These are phyloP conservation scores for Phytoseiulus persimilis DNA, from an alignment of 2,888 invertebrate genomes.

Conservation along the genomic window DNA sequence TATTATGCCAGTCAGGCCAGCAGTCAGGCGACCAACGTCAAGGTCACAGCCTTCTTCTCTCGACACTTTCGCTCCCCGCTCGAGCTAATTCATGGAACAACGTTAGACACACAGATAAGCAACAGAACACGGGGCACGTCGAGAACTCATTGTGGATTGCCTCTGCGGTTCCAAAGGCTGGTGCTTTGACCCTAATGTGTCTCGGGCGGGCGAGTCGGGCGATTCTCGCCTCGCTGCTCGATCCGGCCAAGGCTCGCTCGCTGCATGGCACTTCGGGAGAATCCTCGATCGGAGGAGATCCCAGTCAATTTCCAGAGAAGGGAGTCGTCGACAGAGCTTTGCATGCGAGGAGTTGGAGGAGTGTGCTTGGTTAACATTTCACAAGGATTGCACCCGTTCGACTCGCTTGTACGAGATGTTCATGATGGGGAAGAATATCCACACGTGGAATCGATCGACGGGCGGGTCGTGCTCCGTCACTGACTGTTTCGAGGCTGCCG, in stretches of 20 bases:
- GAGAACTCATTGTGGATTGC: neutral
- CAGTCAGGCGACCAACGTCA: neutral
- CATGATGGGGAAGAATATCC: neutral
- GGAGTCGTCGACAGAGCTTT: too few species aligned
- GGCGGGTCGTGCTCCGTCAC: neutral
- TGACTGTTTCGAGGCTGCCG: neutral
- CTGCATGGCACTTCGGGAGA: too few species aligned
- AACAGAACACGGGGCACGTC: neutral
- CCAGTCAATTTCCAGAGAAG: too few species aligned
- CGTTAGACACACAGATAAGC: neutral
- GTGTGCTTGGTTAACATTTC: neutral
- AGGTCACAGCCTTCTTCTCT: neutral
- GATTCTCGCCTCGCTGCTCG: too few species aligned
- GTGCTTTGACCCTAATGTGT: too few species aligned
- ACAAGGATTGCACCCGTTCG: neutral
- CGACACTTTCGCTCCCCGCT: neutral
- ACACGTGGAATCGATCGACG: neutral
- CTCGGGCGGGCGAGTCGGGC: too few species aligned
- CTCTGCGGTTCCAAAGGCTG: neutral
- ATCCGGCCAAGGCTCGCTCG: too few species aligned
- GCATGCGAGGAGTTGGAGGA: neutral
- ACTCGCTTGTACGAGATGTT: neutral
- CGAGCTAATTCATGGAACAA: neutral
- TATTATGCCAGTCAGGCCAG: neutral
- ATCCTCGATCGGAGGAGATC: too few species aligned